phyloP scores from a whole-genome alignment of 2,888 invertebrate genomes.

The Eulithis testata region DNA sequence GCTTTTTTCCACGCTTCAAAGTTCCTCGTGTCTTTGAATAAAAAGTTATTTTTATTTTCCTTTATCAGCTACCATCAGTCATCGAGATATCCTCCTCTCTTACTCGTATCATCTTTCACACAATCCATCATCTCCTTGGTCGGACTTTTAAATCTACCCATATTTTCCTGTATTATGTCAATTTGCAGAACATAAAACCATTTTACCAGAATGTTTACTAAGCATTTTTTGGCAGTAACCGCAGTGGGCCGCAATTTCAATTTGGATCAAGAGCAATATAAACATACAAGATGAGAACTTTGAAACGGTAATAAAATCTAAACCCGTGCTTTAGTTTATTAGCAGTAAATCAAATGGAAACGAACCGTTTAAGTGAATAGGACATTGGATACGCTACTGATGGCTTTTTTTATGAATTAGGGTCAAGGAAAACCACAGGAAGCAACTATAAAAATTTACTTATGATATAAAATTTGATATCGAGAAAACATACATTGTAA shows the following conservation, averaged over 20 bases:
- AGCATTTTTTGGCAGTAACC: slow-evolving; percentile 8
- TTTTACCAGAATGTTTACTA: background rate
- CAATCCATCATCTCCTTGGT: too few relatives aligned
- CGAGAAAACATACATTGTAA: background rate
- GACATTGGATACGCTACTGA: slow-evolving; percentile 5
- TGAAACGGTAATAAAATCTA: slow-evolving; percentile 37
- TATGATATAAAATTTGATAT: background rate
- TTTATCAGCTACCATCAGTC: background rate
- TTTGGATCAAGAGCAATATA: slow-evolving; percentile 25
- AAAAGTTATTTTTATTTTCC: too few relatives aligned
- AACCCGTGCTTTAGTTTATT: slow-evolving; percentile 39
- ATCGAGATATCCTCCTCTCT: background rate
- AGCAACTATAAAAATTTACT: background rate
- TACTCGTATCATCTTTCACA: too few relatives aligned
- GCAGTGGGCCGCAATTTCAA: slow-evolving; percentile 4
- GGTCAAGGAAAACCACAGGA: slow-evolving; percentile 17
- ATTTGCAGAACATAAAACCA: background rate
- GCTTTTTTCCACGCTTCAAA: too few relatives aligned
- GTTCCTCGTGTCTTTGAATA: too few relatives aligned
- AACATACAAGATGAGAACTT: slow-evolving; percentile 35
- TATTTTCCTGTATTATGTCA: background rate
- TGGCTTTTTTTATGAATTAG: slow-evolving; percentile 2
- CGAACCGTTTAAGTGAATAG: slow-evolving; percentile 18
- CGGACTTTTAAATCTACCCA: too few relatives aligned
- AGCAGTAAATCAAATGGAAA: slow-evolving; percentile 37